Conservation (phyloP, 1,140 invertebrate species). For the Laupala kohalensis region DNA sequence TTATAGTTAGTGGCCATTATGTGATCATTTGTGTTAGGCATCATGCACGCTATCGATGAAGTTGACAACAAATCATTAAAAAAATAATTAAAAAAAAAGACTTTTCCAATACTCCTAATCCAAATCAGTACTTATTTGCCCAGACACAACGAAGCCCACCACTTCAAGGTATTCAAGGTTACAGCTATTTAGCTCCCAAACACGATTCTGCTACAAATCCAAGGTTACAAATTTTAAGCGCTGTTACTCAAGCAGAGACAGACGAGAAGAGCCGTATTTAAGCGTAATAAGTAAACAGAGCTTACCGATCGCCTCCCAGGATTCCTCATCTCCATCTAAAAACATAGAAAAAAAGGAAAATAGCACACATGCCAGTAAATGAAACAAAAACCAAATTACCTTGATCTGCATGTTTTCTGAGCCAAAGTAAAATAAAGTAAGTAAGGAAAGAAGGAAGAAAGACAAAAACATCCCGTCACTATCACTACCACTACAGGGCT, state of each 20-base stretch:
- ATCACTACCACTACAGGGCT: too few species aligned
- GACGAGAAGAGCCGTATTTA: slow-evolving; percentile 5
- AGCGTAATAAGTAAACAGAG: slow-evolving; percentile 13
- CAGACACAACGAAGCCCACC: slow-evolving; percentile 1
- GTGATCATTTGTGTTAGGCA: not conserved
- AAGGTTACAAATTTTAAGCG: slow-evolving; percentile 5
- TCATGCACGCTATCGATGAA: not conserved
- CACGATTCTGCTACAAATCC: not conserved
- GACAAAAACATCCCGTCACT: too few species aligned
- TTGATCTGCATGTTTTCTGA: not conserved
- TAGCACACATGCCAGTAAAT: not conserved
- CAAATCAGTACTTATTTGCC: not conserved
- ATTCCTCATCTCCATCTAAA: slow-evolving; percentile 34
- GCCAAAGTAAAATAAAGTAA: not conserved
- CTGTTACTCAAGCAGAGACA: slow-evolving; percentile 1
- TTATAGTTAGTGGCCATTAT: not conserved
- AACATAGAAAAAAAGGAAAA: slow-evolving; percentile 8
- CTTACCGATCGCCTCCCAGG: slow-evolving; percentile 32
- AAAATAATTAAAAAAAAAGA: too few species aligned
- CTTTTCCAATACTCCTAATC: not conserved
- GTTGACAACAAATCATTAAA: not conserved
- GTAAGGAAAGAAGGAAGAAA: too few species aligned
- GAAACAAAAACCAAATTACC: not conserved
- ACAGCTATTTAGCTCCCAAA: slow-evolving; percentile 7
- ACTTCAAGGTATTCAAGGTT: not conserved